Evolutionary conservation across 2,888 invertebrate genomes (phyloP), one percentile per base, ranked within the genome.

Genomic region (Crioceris asparagi): DNA sequence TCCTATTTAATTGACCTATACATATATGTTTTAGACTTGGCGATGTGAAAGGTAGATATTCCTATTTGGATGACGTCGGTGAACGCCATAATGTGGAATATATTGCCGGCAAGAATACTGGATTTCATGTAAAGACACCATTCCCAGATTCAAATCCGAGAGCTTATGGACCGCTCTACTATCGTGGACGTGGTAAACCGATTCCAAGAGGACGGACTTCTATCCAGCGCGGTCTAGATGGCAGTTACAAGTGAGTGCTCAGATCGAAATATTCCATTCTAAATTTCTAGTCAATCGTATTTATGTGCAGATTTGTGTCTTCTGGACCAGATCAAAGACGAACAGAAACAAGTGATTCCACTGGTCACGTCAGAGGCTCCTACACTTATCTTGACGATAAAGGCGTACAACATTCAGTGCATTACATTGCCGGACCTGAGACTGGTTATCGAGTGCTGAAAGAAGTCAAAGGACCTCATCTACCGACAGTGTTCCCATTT

Each of bases 331-430:
- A 83, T 54, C 83, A 83, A 54, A 70, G 82, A 46, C 66, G 83
- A 40, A 77, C 81, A 0, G 83, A 84, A 61, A 75, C 75, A 46
- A 80, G 80, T 44, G 82, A 80, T 45, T 68, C 80, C 0, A 72
- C 73, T 37, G 82, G 82, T 11, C 72, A 83, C 46, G 81, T 83
- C 2, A 66, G 80, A 46, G 84, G 83, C 19, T 80, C 82, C 0
- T 83, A 83, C 65, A 81, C 83, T 1, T 84, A 81, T 56, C 61
- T 83, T 12, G 83, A 83, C 48, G 83, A 83, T 52, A 82, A 83
- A 64, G 83, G 83, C 1, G 75, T 80, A 17, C 82, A 83, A 57
- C 75, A 69, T 39, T 79, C 83, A 0, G 83, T 83, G 1, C 77
- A 83, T 60, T 84, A 84, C 58, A 82, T 79, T 47, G 83, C 83